Evolutionary conservation across 1,140 invertebrate species (phyloP), one percentile per base, ranked within the genome.

Genomic region (Papilio aristodemus): DNA sequence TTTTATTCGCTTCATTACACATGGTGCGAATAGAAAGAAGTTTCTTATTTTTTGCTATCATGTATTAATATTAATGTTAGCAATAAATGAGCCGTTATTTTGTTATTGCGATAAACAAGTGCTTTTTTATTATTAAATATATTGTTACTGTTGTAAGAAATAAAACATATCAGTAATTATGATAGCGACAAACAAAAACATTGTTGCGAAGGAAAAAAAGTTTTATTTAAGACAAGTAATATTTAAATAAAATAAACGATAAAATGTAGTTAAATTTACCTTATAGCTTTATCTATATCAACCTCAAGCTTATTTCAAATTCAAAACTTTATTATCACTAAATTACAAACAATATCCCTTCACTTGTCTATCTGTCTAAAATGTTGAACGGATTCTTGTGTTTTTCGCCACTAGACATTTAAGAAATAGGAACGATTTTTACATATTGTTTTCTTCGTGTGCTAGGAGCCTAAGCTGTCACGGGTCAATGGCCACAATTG

Each of bases 401-500:
- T 32, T 32, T 32, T 6, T 32, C 2, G 6, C 27, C 27, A 32
- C 6, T 32, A n/a, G n/a, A n/a, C n/a, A n/a, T 32, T 32, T 32
- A 32, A 6, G 2, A 32, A 32, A 32, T 32, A 32, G 27, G 27
- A 32, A 32, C 6, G 2, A 32, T 46, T 8, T 46, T 19, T 46
- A 17, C n/a, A 17, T 46, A 9, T 46, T 17, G 7, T 13, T 7
- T 27, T 6, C 0, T 54, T 57, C 54, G 25, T 57, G 54, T 27
- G 54, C 19, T 0, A 11, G 25, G 25, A 27, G 11, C 54, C 22
- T 57, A 25, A 57, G 54, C n/a, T 14, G 58, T 59, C 32, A 27
- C 57, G 27, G 58, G 58, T 59, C 58, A 59, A 59, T 14, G 58
- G 58, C 58, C 58, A 59, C 32, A 57, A 57, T 27, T 9, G 13